Percentiles rank a stretch among this genome's conserved stretches.
Conservation (phyloP, 92 coral and sea anemone genomes). For the Epizoanthus illoricatus region DNA sequence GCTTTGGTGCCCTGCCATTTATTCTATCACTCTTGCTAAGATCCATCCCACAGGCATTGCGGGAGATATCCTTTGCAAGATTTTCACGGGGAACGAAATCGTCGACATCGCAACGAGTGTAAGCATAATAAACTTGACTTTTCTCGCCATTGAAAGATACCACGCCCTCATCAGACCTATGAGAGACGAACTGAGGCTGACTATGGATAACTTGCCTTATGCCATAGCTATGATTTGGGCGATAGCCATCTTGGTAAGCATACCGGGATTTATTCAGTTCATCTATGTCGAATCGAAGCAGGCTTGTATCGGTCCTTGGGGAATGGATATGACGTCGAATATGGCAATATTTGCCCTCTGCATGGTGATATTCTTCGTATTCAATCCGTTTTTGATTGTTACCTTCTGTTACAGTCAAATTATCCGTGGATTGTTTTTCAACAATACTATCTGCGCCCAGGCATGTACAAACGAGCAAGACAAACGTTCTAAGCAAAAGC, state of each 20-base stretch:
- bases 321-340: neutral
- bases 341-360: slow-evolving; percentile 27
- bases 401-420: slow-evolving; percentile 22
- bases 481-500: slow-evolving; percentile 15
- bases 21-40: slow-evolving; percentile 12
- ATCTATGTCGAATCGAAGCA: slow-evolving; percentile 1
- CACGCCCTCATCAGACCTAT: slow-evolving; percentile 26
- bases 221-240: neutral
- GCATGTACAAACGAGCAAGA: neutral
- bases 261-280: slow-evolving; percentile 29
- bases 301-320: slow-evolving; percentile 31
- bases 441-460: slow-evolving; percentile 12
- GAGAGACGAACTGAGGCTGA: slow-evolving; percentile 6
- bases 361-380: slow-evolving; percentile 23
- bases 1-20: slow-evolving; percentile 25
- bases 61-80: slow-evolving; percentile 17
- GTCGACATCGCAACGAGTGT: slow-evolving; percentile 31
- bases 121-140: slow-evolving; percentile 24
- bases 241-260: neutral
- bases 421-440: slow-evolving; percentile 9
- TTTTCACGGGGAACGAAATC: slow-evolving; percentile 31
- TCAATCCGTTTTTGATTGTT: slow-evolving; percentile 18
- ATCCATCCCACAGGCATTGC: slow-evolving; percentile 29
- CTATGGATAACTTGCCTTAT: slow-evolving; percentile 5
- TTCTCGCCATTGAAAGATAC: slow-evolving; percentile 34